Percentiles rank a stretch among this genome's conserved stretches.
phyloP scores from a whole-genome alignment of 2,113 vertebrate species.

The Fulmarus glacialis region DNA sequence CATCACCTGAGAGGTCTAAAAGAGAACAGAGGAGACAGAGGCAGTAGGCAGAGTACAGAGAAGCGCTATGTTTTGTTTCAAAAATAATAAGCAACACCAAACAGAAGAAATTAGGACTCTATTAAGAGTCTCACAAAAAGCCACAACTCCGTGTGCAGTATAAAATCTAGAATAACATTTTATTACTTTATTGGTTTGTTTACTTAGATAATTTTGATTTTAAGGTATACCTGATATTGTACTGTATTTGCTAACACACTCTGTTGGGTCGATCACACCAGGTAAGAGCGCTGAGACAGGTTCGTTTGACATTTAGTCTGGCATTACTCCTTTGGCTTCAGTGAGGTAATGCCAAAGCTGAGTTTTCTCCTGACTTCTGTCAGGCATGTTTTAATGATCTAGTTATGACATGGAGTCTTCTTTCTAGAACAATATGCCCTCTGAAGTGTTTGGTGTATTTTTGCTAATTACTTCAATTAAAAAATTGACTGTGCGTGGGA shows the following conservation, averaged over 20 bases:
- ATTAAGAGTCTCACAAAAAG: neutral
- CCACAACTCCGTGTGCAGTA: neutral
- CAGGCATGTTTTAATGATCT: neutral
- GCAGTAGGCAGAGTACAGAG: neutral
- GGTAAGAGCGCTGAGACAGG: neutral
- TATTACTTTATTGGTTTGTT: neutral
- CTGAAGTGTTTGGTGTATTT: neutral
- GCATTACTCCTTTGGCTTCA: neutral
- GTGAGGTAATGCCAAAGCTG: neutral
- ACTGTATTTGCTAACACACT: neutral
- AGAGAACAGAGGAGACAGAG: neutral
- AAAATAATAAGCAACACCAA: neutral
- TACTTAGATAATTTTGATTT: neutral
- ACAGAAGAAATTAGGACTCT: neutral
- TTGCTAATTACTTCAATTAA: neutral
- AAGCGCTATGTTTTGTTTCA: neutral
- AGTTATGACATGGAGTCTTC: neutral
- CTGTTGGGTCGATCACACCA: neutral
- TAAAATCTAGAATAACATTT: neutral
- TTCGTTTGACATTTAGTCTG: neutral
- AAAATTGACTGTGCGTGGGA: neutral
- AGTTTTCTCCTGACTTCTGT: neutral
- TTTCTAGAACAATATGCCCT: neutral
- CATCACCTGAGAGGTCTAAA: neutral
- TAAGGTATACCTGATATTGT: neutral